These are phyloP conservation scores for Mionectes macconnelli DNA, from an alignment of 2,113 vertebrate genomes.

Conservation along the genomic window DNA sequence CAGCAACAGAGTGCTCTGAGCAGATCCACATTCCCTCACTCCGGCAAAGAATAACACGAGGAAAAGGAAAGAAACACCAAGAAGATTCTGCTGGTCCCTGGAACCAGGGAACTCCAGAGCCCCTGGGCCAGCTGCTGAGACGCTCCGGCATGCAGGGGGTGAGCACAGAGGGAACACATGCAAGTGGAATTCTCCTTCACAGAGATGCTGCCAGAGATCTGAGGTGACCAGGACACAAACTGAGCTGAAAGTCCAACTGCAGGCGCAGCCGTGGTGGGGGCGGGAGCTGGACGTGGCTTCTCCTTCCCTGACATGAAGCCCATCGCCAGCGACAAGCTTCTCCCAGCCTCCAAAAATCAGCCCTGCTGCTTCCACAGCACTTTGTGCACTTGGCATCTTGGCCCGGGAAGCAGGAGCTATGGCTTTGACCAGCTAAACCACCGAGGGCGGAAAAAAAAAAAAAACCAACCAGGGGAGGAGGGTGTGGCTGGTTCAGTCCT, in stretches of 20 bases:
- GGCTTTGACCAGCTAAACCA: slow-evolving; percentile 49
- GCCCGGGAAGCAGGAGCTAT: slow-evolving; percentile 33
- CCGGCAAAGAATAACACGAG: background rate
- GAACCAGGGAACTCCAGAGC: background rate
- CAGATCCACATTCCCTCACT: background rate
- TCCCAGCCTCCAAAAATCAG: background rate
- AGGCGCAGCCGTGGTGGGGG: background rate
- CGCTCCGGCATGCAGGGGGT: background rate
- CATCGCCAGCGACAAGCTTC: slow-evolving; percentile 59
- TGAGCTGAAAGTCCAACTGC: background rate
- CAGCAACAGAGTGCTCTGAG: background rate
- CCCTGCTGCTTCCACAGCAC: background rate
- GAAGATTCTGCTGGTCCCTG: background rate
- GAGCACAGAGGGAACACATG: background rate
- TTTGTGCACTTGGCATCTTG: background rate
- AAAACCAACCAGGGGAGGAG: background rate
- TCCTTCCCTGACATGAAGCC: slow-evolving; percentile 37
- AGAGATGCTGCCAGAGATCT: background rate
- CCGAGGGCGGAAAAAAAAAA: background rate
- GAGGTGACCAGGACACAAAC: background rate
- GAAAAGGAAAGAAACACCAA: background rate
- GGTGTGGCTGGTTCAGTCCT: slow-evolving; percentile 31
- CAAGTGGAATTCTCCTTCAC: background rate
- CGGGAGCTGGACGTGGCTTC: background rate
- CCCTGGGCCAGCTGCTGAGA: background rate